Conservation (phyloP, 2,113 vertebrate genomes). For the Neodon shergylaensis region DNA sequence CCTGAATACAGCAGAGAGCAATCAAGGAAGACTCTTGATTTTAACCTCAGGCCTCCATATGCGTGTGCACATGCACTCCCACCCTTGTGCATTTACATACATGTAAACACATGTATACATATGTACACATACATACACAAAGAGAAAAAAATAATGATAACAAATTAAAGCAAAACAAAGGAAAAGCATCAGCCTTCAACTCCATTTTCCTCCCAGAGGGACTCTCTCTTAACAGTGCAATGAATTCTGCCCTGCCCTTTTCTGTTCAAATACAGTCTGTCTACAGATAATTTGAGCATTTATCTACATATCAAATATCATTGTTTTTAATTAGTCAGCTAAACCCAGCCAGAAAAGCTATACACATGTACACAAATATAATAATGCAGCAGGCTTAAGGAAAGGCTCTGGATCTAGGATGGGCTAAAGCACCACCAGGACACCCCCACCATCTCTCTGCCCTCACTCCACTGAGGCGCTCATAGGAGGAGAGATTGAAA, state of each 20-base stretch:
- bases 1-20: not conserved
- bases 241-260: not conserved
- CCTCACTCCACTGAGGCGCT: not conserved
- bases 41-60: not conserved
- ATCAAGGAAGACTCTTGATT: not conserved
- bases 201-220: not conserved
- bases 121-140: not conserved
- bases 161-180: not conserved
- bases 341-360: not conserved
- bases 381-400: not conserved
- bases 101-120: not conserved
- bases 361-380: not conserved
- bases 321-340: not conserved
- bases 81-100: not conserved
- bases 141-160: not conserved
- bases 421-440: fast-evolving
- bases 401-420: not conserved
- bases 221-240: not conserved
- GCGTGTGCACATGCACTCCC: not conserved
- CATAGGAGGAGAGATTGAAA: not conserved
- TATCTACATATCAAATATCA: not conserved
- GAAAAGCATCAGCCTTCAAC: not conserved
- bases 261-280: not conserved
- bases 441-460: not conserved
- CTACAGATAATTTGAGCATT: not conserved